Percentiles rank a stretch among this genome's conserved stretches.
These are phyloP conservation scores for Triplophysa bombifrons DNA, from an alignment of 2,797 vertebrate genomes.

Conservation along the genomic window DNA sequence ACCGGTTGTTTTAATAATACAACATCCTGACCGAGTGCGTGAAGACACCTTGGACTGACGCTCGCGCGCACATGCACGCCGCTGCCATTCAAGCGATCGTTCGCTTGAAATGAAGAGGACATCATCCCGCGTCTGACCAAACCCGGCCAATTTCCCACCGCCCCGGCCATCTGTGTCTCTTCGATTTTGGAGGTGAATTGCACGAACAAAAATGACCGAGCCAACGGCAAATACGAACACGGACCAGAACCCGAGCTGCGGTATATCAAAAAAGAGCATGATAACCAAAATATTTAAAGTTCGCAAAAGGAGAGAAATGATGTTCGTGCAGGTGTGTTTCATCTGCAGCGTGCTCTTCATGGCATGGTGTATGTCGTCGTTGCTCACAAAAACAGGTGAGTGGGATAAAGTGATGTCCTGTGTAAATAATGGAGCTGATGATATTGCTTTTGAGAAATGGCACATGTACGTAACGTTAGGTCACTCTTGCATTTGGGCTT, in stretches of 20 bases:
- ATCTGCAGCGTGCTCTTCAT: slow-evolving; percentile 63
- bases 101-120: slow-evolving; percentile 48
- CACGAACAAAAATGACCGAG: slow-evolving; percentile 3
- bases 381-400: slow-evolving; percentile 66
- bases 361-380: slow-evolving; percentile 65
- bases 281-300: slow-evolving; percentile 63
- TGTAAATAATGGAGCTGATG: not conserved
- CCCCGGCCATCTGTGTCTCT: slow-evolving; percentile 46
- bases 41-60: slow-evolving; percentile 16
- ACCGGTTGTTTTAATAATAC: slow-evolving; percentile 17
- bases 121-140: slow-evolving; percentile 46
- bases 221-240: slow-evolving; percentile 34
- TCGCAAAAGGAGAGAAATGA: slow-evolving; percentile 67
- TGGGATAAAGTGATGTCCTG: slow-evolving; percentile 5
- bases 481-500: not conserved
- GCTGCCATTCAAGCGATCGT: slow-evolving; percentile 36
- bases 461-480: not conserved
- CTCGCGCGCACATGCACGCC: slow-evolving; percentile 30
- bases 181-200: slow-evolving; percentile 17
- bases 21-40: slow-evolving; percentile 21
- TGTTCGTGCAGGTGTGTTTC: slow-evolving; percentile 65
- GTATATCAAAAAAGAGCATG: slow-evolving; percentile 58
- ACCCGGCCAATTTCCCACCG: slow-evolving; percentile 41
- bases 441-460: not conserved
- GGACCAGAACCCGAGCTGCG: slow-evolving; percentile 51